Percentiles rank a stretch among this genome's conserved stretches.
Conservation (phyloP, 53 echinoderm and acorn worm species). For the Echinometra lucunter region DNA sequence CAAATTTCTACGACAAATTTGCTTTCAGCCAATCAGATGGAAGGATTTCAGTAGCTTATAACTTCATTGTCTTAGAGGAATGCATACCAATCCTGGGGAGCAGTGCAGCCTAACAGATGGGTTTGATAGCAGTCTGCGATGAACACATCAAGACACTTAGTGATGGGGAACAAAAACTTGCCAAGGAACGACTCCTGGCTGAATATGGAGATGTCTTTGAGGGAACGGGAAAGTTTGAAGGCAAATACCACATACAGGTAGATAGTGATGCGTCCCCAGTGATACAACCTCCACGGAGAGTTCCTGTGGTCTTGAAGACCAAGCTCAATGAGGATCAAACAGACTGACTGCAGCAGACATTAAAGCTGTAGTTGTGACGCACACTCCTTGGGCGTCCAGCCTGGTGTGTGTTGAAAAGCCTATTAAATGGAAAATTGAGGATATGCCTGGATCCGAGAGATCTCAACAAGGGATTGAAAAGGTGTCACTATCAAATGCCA, state of each 20-base stretch:
- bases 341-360: no score
- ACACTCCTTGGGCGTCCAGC: not conserved
- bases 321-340: conserved; percentile 26
- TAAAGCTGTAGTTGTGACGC: not conserved
- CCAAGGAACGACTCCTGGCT: not conserved
- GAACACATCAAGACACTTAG: not conserved
- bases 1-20: no score
- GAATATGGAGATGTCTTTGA: not conserved
- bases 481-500: conserved; percentile 60
- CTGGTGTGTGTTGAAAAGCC: not conserved
- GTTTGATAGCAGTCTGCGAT: not conserved
- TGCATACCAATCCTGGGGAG: conserved; percentile 19
- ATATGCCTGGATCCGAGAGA: conserved; percentile 65
- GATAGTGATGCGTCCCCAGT: not conserved
- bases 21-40: no score
- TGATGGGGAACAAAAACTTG: no score
- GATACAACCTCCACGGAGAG: not conserved
- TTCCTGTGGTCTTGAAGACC: not conserved
- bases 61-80: not conserved
- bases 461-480: conserved; percentile 55
- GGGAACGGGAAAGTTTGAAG: not conserved
- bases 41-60: no score
- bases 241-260: not conserved
- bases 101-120: not conserved
- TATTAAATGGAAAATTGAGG: conserved; percentile 24